Percentiles rank a stretch among this genome's conserved stretches.
Conservation (phyloP, 2,888 invertebrate species). For the Dioctria linearis region DNA sequence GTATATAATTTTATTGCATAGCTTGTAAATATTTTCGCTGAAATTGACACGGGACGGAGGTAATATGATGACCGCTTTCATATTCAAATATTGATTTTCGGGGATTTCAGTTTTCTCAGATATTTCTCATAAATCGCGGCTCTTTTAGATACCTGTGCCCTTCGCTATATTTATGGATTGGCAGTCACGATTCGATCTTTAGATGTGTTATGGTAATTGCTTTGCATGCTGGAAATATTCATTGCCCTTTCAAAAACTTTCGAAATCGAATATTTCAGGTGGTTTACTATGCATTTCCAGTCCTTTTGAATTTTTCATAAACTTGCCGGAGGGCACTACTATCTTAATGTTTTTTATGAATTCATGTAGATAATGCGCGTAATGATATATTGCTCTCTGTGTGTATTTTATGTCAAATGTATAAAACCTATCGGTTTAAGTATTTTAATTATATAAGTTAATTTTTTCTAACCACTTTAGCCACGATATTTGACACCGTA, state of each 20-base stretch:
- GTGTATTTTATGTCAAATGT: no score
- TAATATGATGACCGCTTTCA: constrained; percentile 59
- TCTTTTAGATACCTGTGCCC: constrained; percentile 34
- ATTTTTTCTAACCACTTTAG: no score
- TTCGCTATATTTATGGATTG: constrained; percentile 51
- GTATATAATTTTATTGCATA: constrained; percentile 54
- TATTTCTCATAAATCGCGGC: constrained; percentile 55
- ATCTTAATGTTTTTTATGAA: no score
- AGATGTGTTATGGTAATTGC: constrained; percentile 46
- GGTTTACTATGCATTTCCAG: constrained; percentile 27
- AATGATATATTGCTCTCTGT: no score
- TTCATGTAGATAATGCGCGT: no score
- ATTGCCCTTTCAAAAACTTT: constrained; percentile 24
- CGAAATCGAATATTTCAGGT: constrained; percentile 20
- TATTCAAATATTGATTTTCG: constrained; percentile 57
- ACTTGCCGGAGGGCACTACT: no score
- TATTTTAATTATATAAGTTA: no score
- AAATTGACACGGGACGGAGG: constrained; percentile 67
- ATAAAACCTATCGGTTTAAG: no score
- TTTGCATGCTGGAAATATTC: constrained; percentile 12
- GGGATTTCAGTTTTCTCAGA: constrained; percentile 40
- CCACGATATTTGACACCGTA: no score
- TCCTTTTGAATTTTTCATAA: not conserved
- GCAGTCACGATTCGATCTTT: constrained; percentile 55
- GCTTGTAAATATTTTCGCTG: constrained; percentile 65